Evolutionary conservation across 64 coral and sea anemone species (phyloP).

Genomic region (Astreopora myriophthalma): DNA sequence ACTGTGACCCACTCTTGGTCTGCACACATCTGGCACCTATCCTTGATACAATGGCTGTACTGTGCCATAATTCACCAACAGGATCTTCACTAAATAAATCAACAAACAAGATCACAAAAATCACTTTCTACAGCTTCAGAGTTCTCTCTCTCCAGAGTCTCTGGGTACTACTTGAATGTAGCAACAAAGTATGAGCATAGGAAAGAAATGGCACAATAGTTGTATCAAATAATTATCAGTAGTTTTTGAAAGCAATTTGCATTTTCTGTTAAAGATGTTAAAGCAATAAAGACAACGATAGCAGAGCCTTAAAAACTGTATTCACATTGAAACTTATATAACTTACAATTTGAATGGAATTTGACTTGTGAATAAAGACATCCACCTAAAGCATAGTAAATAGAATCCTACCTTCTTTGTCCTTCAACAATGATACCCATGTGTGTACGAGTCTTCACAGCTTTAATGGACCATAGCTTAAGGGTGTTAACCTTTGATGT

Average conservation of each 20-base stretch:
- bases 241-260: too few relatives aligned
- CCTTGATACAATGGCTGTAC: constrained; percentile 70
- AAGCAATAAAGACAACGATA: too few relatives aligned
- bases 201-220: too few relatives aligned
- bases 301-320: neutral
- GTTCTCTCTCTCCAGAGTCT: too few relatives aligned
- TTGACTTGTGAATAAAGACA: neutral
- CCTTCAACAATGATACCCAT: constrained; percentile 82
- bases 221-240: too few relatives aligned
- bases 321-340: neutral
- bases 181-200: too few relatives aligned
- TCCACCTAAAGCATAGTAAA: neutral
- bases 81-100: constrained; percentile 63
- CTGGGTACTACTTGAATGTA: neutral
- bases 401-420: constrained; percentile 52
- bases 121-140: too few relatives aligned
- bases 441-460: constrained; percentile 43
- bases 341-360: neutral
- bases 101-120: neutral
- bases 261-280: too few relatives aligned
- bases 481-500: constrained; percentile 1
- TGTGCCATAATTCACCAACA: constrained; percentile 81
- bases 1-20: constrained; percentile 74
- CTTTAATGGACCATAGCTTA: constrained; percentile 62
- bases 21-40: constrained; percentile 33